Percentiles rank a stretch among this genome's conserved stretches.
Conservation (phyloP, 2,113 vertebrate species). For the Arvicanthis niloticus region DNA sequence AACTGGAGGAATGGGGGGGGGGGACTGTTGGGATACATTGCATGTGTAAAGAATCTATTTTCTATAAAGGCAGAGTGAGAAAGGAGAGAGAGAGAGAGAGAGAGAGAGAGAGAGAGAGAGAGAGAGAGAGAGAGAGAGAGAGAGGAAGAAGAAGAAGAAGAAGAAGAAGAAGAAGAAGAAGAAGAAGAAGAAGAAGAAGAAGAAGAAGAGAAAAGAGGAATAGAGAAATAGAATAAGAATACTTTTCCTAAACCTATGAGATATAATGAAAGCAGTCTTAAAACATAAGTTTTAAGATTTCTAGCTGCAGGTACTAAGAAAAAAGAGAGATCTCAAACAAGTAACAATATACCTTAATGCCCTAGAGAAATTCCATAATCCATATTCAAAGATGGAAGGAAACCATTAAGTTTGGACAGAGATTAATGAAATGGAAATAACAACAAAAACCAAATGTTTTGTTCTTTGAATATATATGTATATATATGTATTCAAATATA, state of each 20-base stretch:
- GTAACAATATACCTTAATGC: background rate
- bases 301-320: background rate
- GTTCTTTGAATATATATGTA: background rate
- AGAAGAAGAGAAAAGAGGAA: background rate
- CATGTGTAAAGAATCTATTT: background rate
- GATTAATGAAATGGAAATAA: background rate
- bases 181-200: no score
- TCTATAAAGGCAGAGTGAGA: background rate
- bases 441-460: background rate
- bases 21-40: background rate
- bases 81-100: no score
- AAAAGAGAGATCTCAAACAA: background rate
- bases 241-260: background rate
- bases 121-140: no score
- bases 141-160: no score
- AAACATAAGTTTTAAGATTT: background rate
- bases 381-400: background rate
- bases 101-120: no score
- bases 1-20: background rate
- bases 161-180: no score
- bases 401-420: background rate
- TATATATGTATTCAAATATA: no score
- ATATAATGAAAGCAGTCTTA: background rate
- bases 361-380: background rate
- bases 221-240: background rate